Evolutionary conservation across 2,888 invertebrate species (phyloP), one percentile per base, ranked within the genome.

Genomic region (Cantharis flavilabris): DNA sequence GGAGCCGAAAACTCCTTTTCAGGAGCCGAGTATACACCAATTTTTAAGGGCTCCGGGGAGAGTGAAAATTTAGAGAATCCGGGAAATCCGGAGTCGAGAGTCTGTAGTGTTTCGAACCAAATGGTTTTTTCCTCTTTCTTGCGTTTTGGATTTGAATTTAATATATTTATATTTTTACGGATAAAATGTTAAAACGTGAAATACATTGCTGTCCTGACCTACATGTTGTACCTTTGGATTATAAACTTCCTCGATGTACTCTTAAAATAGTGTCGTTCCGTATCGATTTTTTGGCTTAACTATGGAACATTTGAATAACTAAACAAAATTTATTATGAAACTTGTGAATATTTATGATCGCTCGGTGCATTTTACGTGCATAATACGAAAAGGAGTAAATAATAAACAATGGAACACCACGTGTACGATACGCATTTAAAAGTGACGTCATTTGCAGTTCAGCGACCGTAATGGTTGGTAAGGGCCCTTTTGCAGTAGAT

Each of bases 371-470:
- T 49, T 49, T 49, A 23, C 20, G 64, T 64, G 20, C 18, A 23
- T 26, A 69, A 16, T 16, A 67, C 70, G 64, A 69, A 70, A 74
- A 67, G 69, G 69, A 74, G 74, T 72, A 77, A 77, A 69, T 74
- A 69, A 67, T 71, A 77, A 77, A 77, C 77, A 77, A 77, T 75
- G 49, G 69, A 26, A 13, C 74, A 74, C 75, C 77, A 77, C 77
- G 77, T 77, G 77, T 69, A 62, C 74, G 71, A 72, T 72, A 75
- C 77, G 77, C 71, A 77, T 74, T 77, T 77, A 71, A 62, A 65
- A 33, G 73, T 81, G 81, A 81, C 80, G 81, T 81, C 80, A 81
- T 69, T 67, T 70, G 70, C 78, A 79, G 80, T 81, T 81, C 81
- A 81, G 75, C 81, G 81, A 81, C 81, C 81, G 76, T 75, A 73